A percentile compares a stretch with the other conserved stretches of the same genome.
These are phyloP conservation scores for Ophion slaviceki DNA, from an alignment of 2,888 invertebrate genomes.

Conservation along the genomic window DNA sequence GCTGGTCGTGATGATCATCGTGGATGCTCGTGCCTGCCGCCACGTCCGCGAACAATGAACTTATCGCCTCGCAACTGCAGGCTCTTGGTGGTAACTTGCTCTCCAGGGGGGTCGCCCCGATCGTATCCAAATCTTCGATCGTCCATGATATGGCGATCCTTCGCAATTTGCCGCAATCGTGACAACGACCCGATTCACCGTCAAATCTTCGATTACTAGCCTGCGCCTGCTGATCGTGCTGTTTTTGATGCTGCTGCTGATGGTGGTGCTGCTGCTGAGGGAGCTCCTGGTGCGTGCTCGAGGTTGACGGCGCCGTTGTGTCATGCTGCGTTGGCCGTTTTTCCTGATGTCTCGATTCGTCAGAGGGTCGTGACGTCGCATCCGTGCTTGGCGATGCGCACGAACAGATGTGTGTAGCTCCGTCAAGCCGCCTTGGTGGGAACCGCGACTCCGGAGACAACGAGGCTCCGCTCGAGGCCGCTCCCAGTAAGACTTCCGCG, in stretches of 20 bases:
- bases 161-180: constrained; percentile 77
- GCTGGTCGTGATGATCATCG: constrained; percentile 57
- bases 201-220: constrained; percentile 54
- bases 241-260: constrained; percentile 58
- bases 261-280: constrained; percentile 64
- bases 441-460: constrained; percentile 83
- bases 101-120: constrained; percentile 75
- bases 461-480: constrained; percentile 82
- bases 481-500: constrained; percentile 79
- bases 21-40: constrained; percentile 41
- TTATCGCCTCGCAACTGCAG: constrained; percentile 67
- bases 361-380: constrained; percentile 83
- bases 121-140: constrained; percentile 81
- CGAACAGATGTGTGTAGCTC: constrained; percentile 83
- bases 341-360: constrained; percentile 79
- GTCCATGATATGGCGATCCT: constrained; percentile 78
- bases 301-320: constrained; percentile 79
- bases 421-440: constrained; percentile 84
- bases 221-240: constrained; percentile 67
- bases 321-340: constrained; percentile 81
- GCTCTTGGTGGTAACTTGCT: constrained; percentile 64
- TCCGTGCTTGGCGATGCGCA: constrained; percentile 82
- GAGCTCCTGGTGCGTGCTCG: constrained; percentile 73
- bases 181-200: constrained; percentile 72
- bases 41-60: constrained; percentile 37